A percentile compares a stretch with the other conserved stretches of the same genome.
phyloP scores from a whole-genome alignment of 1,140 invertebrate species.

The Drosophila guanche region DNA sequence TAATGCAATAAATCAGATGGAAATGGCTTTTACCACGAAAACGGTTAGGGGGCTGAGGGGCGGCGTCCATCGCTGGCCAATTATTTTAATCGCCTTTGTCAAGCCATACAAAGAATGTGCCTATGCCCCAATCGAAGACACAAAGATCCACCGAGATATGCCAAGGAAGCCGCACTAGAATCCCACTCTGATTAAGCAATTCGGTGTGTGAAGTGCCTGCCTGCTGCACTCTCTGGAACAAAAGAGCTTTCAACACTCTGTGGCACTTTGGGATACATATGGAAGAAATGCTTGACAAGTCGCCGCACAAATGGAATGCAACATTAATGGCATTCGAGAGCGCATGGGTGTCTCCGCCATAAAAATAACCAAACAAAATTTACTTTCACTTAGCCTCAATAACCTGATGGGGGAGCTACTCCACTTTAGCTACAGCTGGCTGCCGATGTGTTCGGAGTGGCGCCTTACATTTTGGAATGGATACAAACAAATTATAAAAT shows the following conservation, averaged over 20 bases:
- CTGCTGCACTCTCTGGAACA: conserved; percentile 18
- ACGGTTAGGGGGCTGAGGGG: conserved; percentile 6
- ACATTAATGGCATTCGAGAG: conserved; percentile 60
- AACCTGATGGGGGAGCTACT: conserved; percentile 36
- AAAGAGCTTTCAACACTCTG: conserved; percentile 76
- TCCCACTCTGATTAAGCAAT: conserved; percentile 71
- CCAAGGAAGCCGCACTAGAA: conserved; percentile 2
- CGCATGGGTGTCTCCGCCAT: conserved; percentile 33
- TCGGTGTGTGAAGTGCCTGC: conserved; percentile 63
- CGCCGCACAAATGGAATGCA: conserved; percentile 64
- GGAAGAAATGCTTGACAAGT: conserved; percentile 53
- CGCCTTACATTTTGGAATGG: conserved; percentile 39
- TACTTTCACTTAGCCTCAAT: conserved; percentile 73
- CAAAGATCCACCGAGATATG: conserved; percentile 14
- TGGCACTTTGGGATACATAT: too few species aligned
- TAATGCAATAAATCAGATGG: conserved; percentile 77
- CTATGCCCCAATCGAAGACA: conserved; percentile 7
- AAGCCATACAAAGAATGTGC: conserved; percentile 61
- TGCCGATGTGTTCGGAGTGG: conserved; percentile 55
- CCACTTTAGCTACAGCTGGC: conserved; percentile 14
- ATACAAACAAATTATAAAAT: conserved; percentile 76
- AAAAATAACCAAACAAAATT: conserved; percentile 69
- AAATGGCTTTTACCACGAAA: conserved; percentile 72
- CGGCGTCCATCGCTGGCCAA: conserved; percentile 68
- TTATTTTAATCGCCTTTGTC: conserved; percentile 79